Conservation (phyloP, 2,113 vertebrate species). For the Malurus elegans region DNA sequence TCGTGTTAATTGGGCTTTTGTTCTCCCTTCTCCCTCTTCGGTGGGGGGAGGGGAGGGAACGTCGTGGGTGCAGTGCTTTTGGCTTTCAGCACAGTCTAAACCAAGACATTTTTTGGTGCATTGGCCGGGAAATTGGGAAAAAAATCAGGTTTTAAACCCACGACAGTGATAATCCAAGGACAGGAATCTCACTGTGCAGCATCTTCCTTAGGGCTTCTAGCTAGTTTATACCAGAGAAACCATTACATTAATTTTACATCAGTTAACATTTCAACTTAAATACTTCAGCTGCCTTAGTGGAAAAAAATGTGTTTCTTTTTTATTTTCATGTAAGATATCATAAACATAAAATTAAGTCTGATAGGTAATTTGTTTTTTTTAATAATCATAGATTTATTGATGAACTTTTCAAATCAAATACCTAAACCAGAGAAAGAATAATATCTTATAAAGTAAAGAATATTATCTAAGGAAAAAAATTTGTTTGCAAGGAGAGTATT, state of each 20-base stretch:
- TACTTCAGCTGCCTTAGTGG: not conserved
- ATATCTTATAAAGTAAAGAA: not conserved
- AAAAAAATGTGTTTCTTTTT: not conserved
- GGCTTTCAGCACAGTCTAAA: too few species aligned
- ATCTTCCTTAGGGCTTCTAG: not conserved
- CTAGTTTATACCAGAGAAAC: not conserved
- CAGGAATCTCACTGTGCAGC: not conserved
- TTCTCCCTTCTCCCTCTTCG: too few species aligned
- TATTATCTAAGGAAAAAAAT: slow-evolving; percentile 37
- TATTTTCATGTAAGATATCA: not conserved
- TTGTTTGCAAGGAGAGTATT: slow-evolving; percentile 1
- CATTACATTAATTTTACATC: not conserved
- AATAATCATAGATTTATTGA: slow-evolving; percentile 56
- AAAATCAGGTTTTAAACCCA: too few species aligned
- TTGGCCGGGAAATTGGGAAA: too few species aligned
- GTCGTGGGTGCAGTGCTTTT: too few species aligned
- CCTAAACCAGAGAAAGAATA: slow-evolving; percentile 46
- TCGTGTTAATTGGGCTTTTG: too few species aligned
- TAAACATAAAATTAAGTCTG: not conserved
- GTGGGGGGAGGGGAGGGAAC: too few species aligned
- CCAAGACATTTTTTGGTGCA: too few species aligned
- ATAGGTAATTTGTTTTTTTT: slow-evolving; percentile 8
- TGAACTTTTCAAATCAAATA: slow-evolving; percentile 51
- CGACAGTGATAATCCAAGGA: not conserved
- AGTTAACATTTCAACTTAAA: not conserved